These are phyloP conservation scores for Dyspetes luteomarginatus DNA, from an alignment of 2,888 invertebrate genomes.

Conservation along the genomic window DNA sequence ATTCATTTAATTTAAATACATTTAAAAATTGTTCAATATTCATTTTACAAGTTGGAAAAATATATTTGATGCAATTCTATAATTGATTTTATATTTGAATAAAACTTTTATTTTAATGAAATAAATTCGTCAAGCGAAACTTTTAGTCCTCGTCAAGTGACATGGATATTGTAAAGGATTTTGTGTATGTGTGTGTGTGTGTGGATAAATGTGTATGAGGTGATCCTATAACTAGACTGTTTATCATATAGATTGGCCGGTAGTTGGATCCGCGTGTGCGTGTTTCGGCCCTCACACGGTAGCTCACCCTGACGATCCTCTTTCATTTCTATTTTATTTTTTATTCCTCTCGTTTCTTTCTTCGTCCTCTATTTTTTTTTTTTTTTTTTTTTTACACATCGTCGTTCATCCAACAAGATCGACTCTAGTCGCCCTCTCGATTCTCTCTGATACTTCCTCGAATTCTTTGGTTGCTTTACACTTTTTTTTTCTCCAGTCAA, in stretches of 20 bases:
- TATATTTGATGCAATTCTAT: background rate
- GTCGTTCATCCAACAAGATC: background rate
- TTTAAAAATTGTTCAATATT: too few species aligned
- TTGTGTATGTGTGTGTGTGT: conserved; percentile 54
- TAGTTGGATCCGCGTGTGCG: too few species aligned
- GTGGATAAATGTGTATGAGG: too few species aligned
- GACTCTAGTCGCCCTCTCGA: conserved; percentile 29
- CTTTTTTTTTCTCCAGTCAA: conserved; percentile 21
- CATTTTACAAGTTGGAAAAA: background rate
- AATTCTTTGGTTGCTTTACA: background rate
- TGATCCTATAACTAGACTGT: conserved; percentile 76
- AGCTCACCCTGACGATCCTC: conserved; percentile 47
- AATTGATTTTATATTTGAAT: background rate
- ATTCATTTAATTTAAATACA: background rate
- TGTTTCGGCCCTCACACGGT: conserved; percentile 50
- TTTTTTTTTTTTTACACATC: background rate
- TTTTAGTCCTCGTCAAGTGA: conserved; percentile 68
- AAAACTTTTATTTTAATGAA: background rate
- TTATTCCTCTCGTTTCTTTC: conserved; percentile 2
- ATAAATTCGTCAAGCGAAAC: background rate
- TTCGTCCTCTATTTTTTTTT: conserved; percentile 3
- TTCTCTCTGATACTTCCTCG: conserved; percentile 27
- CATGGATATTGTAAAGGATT: conserved; percentile 66
- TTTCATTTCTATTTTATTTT: conserved; percentile 23
- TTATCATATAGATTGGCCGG: conserved; percentile 82